Evolutionary conservation across 2,113 vertebrate species (phyloP).

Genomic region (Tragelaphus buxtoni): DNA sequence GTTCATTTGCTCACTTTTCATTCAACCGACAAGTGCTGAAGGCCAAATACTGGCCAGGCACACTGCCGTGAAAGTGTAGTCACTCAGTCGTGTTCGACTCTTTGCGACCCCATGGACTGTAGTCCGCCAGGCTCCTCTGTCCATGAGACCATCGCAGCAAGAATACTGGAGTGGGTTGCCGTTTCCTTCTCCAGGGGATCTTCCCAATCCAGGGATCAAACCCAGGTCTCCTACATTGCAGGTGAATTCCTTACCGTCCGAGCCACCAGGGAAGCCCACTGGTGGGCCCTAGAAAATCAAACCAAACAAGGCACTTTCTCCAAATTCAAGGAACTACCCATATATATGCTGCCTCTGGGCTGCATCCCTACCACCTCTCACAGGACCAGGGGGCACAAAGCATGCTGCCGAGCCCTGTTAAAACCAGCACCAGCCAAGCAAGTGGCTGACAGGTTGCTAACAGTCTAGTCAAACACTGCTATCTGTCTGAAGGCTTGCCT

Average conservation of each 20-base stretch:
- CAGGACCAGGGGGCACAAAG: neutral
- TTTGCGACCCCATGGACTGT: neutral
- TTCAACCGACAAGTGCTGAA: neutral
- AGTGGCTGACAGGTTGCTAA: neutral
- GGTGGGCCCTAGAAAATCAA: neutral
- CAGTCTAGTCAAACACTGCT: neutral
- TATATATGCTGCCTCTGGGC: neutral
- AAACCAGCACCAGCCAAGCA: neutral
- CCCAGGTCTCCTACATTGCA: neutral
- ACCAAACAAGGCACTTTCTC: neutral
- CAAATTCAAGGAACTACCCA: neutral
- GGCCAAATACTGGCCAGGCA: neutral
- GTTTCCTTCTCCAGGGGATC: neutral
- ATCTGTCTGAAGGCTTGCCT: neutral
- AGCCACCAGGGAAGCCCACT: neutral
- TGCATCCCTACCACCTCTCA: neutral
- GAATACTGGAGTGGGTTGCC: neutral
- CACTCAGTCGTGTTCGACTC: accelerated
- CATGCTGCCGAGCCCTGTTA: neutral
- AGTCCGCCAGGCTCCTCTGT: neutral
- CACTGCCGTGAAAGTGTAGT: accelerated
- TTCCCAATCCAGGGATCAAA: neutral
- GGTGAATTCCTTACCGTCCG: neutral
- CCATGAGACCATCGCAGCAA: neutral
- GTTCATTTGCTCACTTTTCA: neutral